Base-by-base conservation (phyloP, 2,888 invertebrate species). In the Scaptomyza tumidula region DNA sequence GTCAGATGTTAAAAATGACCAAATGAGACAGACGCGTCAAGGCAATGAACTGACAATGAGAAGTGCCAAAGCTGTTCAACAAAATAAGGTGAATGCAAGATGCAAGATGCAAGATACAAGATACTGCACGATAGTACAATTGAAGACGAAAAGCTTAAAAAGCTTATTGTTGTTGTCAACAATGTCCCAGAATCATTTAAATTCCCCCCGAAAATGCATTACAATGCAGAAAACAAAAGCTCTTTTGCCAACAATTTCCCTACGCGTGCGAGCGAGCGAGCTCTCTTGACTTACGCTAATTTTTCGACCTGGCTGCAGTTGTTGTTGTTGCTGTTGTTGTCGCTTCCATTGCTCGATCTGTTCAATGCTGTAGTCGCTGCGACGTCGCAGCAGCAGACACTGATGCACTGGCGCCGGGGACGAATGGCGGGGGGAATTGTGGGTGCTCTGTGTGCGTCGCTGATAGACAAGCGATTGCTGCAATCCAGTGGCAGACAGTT, bases 301-400 rank as follows among this genome's bases (percentile, higher is more conserved):
- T 71, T 85, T 87, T 46, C 88, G 74, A 44, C 78, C 79, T 29
- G 75, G 64, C 52, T 77, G 75, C 27, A 78, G 55, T 63, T 62
- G 71, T 39, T 75, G 66, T 37, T 80, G 74, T 33, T 78, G 77
- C 49, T 78, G 77, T 39, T 80, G 86, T 35, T 85, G 86, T 6
- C 86, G 88, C 60, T 87, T 85, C 78, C 83, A 83, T 63, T 83
- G 88, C 73, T 85, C 88, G 71, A 85, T 83, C 71, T 85, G 88
- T 52, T 85, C 85, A n/a, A 85, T 83, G 57, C 85, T 85, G 66
- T 88, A 90, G 60, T 89, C 90, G 73, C 86, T 90, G 65, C 90
- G 90, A 53, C 90, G 86, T 24, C 90, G 89, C 77, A 90, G 57
- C 33, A 90, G 71, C 58, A 90, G 50, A 72, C 90, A 90, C 63